A percentile compares a stretch with the other conserved stretches of the same genome.
phyloP scores from a whole-genome alignment of 2,888 invertebrate species.

The Siphlonurus alternatus region DNA sequence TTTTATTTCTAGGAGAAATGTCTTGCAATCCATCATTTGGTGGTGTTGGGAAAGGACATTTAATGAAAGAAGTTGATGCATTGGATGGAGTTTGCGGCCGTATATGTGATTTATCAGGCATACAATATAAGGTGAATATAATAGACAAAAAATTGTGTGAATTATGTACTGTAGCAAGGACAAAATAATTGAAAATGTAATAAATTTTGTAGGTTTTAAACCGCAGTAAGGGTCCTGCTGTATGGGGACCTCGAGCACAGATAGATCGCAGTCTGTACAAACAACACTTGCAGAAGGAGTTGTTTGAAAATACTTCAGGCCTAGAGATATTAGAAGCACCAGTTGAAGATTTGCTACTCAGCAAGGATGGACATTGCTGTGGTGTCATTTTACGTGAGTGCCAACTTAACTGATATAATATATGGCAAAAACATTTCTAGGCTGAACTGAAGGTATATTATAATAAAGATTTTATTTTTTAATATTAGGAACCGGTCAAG shows the following conservation, averaged over 20 bases:
- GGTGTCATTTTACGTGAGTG: conserved; percentile 35
- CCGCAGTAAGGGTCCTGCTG: conserved; percentile 66
- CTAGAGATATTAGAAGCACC: conserved; percentile 49
- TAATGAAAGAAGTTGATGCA: conserved; percentile 76
- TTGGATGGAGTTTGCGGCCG: conserved; percentile 68
- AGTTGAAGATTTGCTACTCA: conserved; percentile 61
- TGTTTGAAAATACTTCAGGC: conserved; percentile 41
- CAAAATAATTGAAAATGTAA: too few relatives aligned
- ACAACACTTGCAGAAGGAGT: conserved; percentile 49
- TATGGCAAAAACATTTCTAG: not conserved
- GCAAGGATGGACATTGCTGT: conserved; percentile 27
- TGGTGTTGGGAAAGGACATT: conserved; percentile 79
- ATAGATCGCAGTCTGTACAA: conserved; percentile 72
- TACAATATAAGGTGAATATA: conserved; percentile 48
- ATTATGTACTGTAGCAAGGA: too few relatives aligned
- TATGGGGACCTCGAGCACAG: conserved; percentile 77
- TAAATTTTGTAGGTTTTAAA: conserved; percentile 48
- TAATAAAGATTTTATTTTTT: not conserved
- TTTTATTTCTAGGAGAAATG: conserved; percentile 54
- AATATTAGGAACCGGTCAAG: conserved; percentile 35
- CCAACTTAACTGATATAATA: not conserved
- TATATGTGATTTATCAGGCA: conserved; percentile 65
- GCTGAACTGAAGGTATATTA: not conserved
- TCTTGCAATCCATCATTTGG: conserved; percentile 89
- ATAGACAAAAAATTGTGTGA: not conserved